Conservation (phyloP, 1,140 invertebrate genomes). For the Drosophila sulfurigaster region DNA sequence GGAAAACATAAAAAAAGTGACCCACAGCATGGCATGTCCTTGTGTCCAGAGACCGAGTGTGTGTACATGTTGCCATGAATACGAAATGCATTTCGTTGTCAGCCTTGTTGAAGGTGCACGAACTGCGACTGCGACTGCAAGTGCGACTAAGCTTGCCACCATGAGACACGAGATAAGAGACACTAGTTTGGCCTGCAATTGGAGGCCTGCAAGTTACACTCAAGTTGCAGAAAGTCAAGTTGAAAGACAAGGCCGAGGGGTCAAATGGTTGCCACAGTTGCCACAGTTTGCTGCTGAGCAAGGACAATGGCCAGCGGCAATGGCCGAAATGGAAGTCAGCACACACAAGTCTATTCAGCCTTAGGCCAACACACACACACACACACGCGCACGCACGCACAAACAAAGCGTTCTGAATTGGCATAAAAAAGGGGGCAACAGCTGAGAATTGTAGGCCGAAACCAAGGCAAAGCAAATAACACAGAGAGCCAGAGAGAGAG, state of each 20-base stretch:
- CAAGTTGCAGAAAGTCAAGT: slow-evolving; percentile 69
- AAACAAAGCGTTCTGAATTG: slow-evolving; percentile 13
- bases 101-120: slow-evolving; percentile 18
- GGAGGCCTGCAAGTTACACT: slow-evolving; percentile 46
- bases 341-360: slow-evolving; percentile 65
- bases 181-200: not conserved
- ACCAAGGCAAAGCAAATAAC: slow-evolving; percentile 46
- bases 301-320: slow-evolving; percentile 32
- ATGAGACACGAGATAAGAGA: not conserved
- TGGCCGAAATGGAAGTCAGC: slow-evolving; percentile 26
- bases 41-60: slow-evolving; percentile 27
- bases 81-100: slow-evolving; percentile 65
- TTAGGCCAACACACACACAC: slow-evolving; percentile 32
- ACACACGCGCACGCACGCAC: slow-evolving; percentile 9
- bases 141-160: not conserved
- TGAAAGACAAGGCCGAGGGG: slow-evolving; percentile 76
- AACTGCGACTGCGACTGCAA: not conserved
- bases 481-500: slow-evolving; percentile 16
- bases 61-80: slow-evolving; percentile 69
- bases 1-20: slow-evolving; percentile 17
- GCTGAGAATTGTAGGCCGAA: not conserved
- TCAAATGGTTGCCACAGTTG: slow-evolving; percentile 58
- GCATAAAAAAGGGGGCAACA: not conserved
- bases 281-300: slow-evolving; percentile 5
- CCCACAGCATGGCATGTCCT: slow-evolving; percentile 43